A percentile compares a stretch with the other conserved stretches of the same genome.
Conservation (phyloP, 2,113 vertebrate species). For the Raja brachyura region DNA sequence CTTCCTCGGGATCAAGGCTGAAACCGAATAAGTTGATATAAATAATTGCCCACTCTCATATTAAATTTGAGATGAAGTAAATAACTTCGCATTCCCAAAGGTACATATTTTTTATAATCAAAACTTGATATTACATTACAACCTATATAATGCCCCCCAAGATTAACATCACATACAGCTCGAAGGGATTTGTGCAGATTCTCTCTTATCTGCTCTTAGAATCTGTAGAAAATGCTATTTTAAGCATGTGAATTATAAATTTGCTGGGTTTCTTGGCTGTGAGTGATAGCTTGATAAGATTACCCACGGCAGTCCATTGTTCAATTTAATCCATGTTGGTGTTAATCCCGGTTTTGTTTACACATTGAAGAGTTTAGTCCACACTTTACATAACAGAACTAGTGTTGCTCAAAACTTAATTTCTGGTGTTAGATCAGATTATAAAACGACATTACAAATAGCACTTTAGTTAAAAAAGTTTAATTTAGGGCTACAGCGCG, state of each 20-base stretch:
- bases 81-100: neutral
- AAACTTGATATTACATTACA: neutral
- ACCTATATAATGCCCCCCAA: neutral
- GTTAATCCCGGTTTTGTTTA: neutral
- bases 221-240: neutral
- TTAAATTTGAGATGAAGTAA: neutral
- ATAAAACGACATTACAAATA: neutral
- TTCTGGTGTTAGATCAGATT: neutral
- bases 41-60: neutral
- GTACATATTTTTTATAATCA: neutral
- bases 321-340: neutral
- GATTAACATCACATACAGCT: neutral
- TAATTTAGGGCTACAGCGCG: too few species aligned
- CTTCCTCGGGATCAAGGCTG: neutral
- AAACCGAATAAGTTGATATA: neutral
- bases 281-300: neutral
- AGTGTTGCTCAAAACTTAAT: neutral
- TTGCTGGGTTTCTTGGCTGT: neutral
- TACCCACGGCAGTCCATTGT: neutral
- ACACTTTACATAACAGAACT: neutral
- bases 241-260: neutral
- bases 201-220: neutral
- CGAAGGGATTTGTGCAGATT: neutral
- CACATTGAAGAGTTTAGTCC: neutral
- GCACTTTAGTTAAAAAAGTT: neutral